phyloP scores from a whole-genome alignment of 92 coral and sea anemone genomes.

The Scolanthus callimorphus region DNA sequence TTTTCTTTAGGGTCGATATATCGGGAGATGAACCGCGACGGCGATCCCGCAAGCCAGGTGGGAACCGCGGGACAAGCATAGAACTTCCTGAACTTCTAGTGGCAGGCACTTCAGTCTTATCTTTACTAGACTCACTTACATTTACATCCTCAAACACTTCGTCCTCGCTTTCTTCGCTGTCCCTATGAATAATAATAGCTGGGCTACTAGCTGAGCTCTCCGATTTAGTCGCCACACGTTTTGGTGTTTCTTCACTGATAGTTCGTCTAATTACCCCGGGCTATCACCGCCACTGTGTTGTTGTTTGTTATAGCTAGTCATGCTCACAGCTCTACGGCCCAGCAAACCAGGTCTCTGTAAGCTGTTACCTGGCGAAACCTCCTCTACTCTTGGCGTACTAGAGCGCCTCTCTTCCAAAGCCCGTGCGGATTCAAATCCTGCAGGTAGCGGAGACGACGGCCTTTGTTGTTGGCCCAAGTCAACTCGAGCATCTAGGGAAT shows the following conservation, averaged over 20 bases:
- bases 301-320: slow-evolving; percentile 8
- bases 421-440: background rate
- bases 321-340: slow-evolving; percentile 29
- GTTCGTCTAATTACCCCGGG: slow-evolving; percentile 3
- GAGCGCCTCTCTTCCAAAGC: background rate
- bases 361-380: background rate
- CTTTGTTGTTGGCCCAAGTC: slow-evolving; percentile 40
- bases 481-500: slow-evolving; percentile 57
- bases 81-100: background rate
- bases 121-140: no score
- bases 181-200: slow-evolving; percentile 9
- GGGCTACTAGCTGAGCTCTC: slow-evolving; percentile 12
- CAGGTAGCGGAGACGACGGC: slow-evolving; percentile 13
- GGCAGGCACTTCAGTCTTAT: no score
- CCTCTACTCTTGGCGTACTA: background rate
- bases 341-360: slow-evolving; percentile 15
- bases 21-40: background rate
- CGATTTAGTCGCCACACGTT: no score
- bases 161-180: background rate
- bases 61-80: background rate
- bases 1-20: background rate
- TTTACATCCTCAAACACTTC: background rate
- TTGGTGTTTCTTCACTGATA: slow-evolving; percentile 10
- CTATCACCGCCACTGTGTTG: background rate
- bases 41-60: background rate